A percentile compares a stretch with the other conserved stretches of the same genome.
These are phyloP conservation scores for Tachina grossa DNA, from an alignment of 2,888 invertebrate species.

Conservation along the genomic window DNA sequence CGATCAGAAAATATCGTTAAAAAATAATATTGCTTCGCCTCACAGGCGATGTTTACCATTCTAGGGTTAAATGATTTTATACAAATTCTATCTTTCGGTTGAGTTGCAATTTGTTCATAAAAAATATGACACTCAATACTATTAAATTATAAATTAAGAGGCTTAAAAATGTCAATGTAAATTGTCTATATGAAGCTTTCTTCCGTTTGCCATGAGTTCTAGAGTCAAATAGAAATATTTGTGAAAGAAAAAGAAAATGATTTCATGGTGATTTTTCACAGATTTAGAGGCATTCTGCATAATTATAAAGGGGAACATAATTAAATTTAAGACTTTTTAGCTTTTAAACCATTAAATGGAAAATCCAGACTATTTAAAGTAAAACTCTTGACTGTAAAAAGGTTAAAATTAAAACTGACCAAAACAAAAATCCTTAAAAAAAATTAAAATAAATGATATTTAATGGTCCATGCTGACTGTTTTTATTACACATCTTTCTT, in stretches of 20 bases:
- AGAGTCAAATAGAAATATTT: background rate
- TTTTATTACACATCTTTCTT: slow-evolving; percentile 38
- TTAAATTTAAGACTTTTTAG: slow-evolving; percentile 73
- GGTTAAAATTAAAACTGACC: slow-evolving; percentile 31
- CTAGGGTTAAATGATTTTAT: background rate
- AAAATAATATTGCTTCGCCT: too few species aligned
- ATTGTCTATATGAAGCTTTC: background rate
- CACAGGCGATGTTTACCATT: too few species aligned
- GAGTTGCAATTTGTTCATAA: background rate
- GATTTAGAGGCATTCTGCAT: slow-evolving; percentile 72
- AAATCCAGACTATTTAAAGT: too few species aligned
- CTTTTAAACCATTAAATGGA: slow-evolving; percentile 48
- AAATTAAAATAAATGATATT: slow-evolving; percentile 41
- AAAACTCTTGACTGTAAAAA: background rate
- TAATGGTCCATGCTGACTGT: slow-evolving; percentile 52
- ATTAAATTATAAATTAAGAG: slow-evolving; percentile 44
- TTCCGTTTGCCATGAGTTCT: background rate
- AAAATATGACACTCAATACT: slow-evolving; percentile 20
- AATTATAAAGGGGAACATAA: slow-evolving; percentile 78
- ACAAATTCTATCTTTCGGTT: background rate
- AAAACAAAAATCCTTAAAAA: background rate
- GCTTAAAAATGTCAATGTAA: slow-evolving; percentile 59
- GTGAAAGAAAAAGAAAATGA: slow-evolving; percentile 4
- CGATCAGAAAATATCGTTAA: too few species aligned
- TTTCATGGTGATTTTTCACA: slow-evolving; percentile 70